Conservation (phyloP, 2,888 invertebrate genomes). For the Drosophila anomalata region DNA sequence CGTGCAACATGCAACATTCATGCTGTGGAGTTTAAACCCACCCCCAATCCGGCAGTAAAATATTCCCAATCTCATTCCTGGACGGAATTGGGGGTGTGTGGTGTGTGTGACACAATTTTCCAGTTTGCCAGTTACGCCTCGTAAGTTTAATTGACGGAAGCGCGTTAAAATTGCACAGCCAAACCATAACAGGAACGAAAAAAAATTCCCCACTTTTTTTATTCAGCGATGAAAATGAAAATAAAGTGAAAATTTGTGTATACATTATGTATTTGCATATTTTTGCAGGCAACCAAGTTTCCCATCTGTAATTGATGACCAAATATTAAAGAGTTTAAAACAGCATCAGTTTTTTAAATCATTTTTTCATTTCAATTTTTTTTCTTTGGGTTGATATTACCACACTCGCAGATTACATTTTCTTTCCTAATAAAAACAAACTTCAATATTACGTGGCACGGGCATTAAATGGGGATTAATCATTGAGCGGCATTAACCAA, state of each 20-base stretch:
- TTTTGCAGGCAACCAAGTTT: conserved; percentile 10
- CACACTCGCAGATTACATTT: not conserved
- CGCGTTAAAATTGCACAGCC: conserved; percentile 65
- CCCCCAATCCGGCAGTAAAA: conserved; percentile 2
- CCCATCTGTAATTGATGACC: conserved; percentile 51
- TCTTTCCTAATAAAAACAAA: not conserved
- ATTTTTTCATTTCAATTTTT: too few relatives aligned
- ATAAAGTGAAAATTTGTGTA: conserved; percentile 47
- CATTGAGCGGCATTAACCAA: not conserved
- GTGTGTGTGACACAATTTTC: conserved; percentile 71
- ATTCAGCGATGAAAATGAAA: conserved; percentile 34
- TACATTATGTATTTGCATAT: conserved; percentile 63
- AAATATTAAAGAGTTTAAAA: conserved; percentile 25
- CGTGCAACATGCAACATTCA: conserved; percentile 26
- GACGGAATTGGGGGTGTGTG: conserved; percentile 22
- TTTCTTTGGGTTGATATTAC: not conserved
- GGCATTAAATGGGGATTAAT: conserved; percentile 1
- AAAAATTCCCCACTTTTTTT: conserved; percentile 16
- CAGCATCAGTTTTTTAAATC: not conserved
- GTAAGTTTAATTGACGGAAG: conserved; percentile 75
- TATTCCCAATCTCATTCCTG: conserved; percentile 14
- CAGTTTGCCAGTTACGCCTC: conserved; percentile 63
- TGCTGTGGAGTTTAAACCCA: conserved; percentile 9
- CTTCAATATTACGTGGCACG: not conserved
- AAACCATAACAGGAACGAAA: conserved; percentile 25